Conservation (phyloP, 2,113 vertebrate genomes). For the Helogale parvula region DNA sequence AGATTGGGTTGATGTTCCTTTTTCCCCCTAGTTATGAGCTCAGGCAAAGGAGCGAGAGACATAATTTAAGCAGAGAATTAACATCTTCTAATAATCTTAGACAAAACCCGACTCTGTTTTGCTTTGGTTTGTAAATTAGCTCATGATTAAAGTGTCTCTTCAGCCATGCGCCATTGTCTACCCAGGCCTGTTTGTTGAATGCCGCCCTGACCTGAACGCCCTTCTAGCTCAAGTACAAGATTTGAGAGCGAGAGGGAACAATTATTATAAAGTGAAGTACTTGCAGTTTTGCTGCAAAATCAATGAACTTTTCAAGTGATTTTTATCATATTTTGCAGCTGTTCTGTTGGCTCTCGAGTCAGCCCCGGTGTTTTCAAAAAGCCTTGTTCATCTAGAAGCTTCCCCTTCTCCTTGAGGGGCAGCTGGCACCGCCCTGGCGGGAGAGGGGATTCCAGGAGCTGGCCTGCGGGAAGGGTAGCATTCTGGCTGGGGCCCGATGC, state of each 20-base stretch:
- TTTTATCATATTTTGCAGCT: conserved; percentile 89
- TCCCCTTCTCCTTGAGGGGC: conserved; percentile 64
- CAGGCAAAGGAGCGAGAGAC: conserved; percentile 60
- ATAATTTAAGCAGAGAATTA: conserved; percentile 87
- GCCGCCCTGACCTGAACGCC: conserved; percentile 86
- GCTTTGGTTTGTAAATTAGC: conserved; percentile 92
- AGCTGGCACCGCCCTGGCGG: conserved; percentile 32
- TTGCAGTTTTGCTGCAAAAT: conserved; percentile 91
- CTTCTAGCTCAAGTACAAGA: conserved; percentile 88
- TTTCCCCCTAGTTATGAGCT: conserved; percentile 78
- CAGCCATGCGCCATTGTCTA: conserved; percentile 86
- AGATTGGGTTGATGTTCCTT: conserved; percentile 54
- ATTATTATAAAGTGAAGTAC: conserved; percentile 90
- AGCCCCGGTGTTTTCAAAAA: conserved; percentile 76
- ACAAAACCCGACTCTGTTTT: conserved; percentile 88
- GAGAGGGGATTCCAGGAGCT: neutral
- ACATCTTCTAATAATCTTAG: conserved; percentile 91
- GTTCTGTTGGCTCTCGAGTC: conserved; percentile 85
- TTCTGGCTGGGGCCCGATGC: neutral
- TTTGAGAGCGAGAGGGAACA: conserved; percentile 86
- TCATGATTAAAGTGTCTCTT: conserved; percentile 91
- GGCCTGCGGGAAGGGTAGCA: neutral
- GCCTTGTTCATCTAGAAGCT: conserved; percentile 78
- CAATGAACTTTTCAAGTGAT: conserved; percentile 92
- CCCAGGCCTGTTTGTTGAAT: conserved; percentile 82